phyloP scores from a whole-genome alignment of 2,888 invertebrate genomes.

The Esperia sulphurella region DNA sequence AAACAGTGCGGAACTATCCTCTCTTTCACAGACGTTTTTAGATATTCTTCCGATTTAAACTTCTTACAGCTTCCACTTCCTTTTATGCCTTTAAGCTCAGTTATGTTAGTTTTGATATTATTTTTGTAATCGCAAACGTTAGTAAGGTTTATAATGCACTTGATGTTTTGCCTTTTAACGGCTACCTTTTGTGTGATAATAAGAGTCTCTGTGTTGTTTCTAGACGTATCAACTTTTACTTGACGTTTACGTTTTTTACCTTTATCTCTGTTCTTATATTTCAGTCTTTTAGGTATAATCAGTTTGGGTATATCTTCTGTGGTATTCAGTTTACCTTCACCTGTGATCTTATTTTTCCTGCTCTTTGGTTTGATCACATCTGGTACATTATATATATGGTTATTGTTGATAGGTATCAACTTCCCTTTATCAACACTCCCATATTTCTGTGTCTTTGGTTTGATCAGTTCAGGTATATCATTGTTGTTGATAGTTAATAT shows the following conservation, averaged over 20 bases:
- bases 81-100: neutral
- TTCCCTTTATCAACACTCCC: too few species aligned
- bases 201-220: conserved; percentile 14
- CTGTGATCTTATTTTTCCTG: neutral
- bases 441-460: too few species aligned
- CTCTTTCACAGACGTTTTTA: neutral
- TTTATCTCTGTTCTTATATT: neutral
- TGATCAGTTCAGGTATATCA: too few species aligned
- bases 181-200: conserved; percentile 21
- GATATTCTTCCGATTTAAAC: neutral
- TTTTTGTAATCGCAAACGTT: conserved; percentile 8
- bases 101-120: neutral
- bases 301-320: neutral
- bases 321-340: neutral
- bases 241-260: neutral
- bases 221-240: neutral
- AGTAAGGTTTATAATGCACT: conserved; percentile 16
- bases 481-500: too few species aligned
- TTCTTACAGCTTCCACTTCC: neutral
- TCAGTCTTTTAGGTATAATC: neutral
- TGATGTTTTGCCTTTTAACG: conserved; percentile 14
- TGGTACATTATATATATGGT: too few species aligned
- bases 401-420: too few species aligned
- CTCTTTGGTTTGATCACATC: neutral
- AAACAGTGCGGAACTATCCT: conserved; percentile 20